Base-by-base conservation (phyloP, 2,113 vertebrate species). In the Oostethus manadensis region DNA sequence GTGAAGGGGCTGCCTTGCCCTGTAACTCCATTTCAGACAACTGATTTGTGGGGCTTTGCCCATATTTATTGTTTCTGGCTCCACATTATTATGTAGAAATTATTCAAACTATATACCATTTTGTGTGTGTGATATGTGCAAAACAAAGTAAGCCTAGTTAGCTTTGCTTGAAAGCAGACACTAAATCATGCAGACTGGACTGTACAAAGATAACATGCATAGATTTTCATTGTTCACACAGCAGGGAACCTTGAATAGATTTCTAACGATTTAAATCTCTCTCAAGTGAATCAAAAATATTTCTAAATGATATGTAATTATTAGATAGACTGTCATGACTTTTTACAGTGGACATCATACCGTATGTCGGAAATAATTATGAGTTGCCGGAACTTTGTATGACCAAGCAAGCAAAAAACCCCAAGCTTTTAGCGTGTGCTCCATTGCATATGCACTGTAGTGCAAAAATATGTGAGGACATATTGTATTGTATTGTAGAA, bases 131-230 rank as follows among this genome's bases (percentile, higher is more conserved):
- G 81, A 81, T 79, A 73, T 80, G 73, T 83, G 80, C 62, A 48
- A 68, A 67, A 85, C 56, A 66, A 77, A 57, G 66, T 75, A 59
- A 83, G 69, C 76, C 65, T 64, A 49, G 64, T 71, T 69, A 71
- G 72, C 65, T 72, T 66, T 74, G 76, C 76, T 57, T 56, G 13
- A 60, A 68, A 77, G 68, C 70, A 79, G 78, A 35, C 18, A 69
- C 62, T 64, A 66, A 66, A 18, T 76, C 85, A 85, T 86, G 86
- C 84, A 88, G 72, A 84, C 60, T 78, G 74, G 71, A 84, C 73
- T 71, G 77, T 76, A 83, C 84, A 49, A 78, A 66, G 76, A 76
- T 70, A 73, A 83, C 89, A 90, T 90, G 89, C 88, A 89, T 89
- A 89, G 87, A 84, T 89, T 84, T 72, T 75, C 55, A 60, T 62